phyloP scores from a whole-genome alignment of 2,888 invertebrate species.

The Ferdinandea cuprea region DNA sequence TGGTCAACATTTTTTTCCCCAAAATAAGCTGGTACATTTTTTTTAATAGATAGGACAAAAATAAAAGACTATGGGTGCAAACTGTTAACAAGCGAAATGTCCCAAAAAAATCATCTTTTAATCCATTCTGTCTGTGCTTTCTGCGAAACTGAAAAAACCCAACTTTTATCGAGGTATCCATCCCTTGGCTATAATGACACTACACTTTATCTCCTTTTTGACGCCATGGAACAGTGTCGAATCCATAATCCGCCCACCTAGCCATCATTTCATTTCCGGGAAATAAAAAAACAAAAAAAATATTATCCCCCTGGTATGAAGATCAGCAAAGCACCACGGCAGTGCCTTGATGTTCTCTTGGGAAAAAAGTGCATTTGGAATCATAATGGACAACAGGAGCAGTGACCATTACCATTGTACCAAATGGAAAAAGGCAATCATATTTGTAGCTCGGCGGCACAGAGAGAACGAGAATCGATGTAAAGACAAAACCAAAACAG shows the following conservation, averaged over 20 bases:
- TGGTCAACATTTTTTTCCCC: too few species aligned
- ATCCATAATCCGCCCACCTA: neutral
- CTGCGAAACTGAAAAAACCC: too few species aligned
- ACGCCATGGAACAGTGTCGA: slow-evolving; percentile 2
- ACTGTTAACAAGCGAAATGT: too few species aligned
- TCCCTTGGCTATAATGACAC: too few species aligned
- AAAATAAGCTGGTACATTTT: too few species aligned
- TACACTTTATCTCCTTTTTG: slow-evolving; percentile 35
- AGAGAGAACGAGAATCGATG: neutral
- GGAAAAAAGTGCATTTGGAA: slow-evolving; percentile 20
- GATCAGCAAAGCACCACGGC: slow-evolving; percentile 21
- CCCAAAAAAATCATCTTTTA: too few species aligned
- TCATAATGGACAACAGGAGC: slow-evolving; percentile 31
- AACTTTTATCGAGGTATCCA: too few species aligned
- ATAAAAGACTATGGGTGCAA: too few species aligned
- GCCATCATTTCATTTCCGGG: neutral
- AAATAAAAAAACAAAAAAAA: slow-evolving; percentile 4
- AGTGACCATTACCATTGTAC: slow-evolving; percentile 17
- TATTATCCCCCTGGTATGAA: neutral
- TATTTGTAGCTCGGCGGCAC: neutral
- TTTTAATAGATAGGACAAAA: too few species aligned
- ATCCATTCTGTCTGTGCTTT: too few species aligned
- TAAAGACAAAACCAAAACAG: slow-evolving; percentile 19
- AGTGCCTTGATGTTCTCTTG: neutral
- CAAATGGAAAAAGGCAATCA: slow-evolving; percentile 22